Base-by-base conservation (phyloP, 2,113 vertebrate species). In the Bettongia penicillata region DNA sequence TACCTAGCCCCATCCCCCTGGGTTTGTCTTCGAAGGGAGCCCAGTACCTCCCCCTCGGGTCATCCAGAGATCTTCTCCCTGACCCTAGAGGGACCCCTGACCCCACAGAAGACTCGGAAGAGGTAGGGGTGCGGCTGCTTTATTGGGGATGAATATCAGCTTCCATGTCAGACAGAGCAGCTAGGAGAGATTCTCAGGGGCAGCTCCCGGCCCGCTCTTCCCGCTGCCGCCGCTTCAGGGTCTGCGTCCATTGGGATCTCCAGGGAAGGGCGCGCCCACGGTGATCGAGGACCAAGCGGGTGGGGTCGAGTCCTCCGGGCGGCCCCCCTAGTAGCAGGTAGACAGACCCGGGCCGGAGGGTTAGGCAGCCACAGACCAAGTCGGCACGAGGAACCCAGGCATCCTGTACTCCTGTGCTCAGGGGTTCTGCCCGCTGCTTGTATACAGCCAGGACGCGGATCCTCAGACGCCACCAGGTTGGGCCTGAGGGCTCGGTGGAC, bases 181-280 rank as follows among this genome's bases (percentile, higher is more conserved):
- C 7, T 49, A 91, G 57, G 89, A 16, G 5, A 43, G 28, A 16
- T 37, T 16, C 4, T 0, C 9, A 16, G 8, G 23, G 91, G 97
- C 99, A 99, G 94, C 99, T 98, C 1, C 99, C 99, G 3, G 97
- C 98, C 23, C 97, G 99, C 98, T 99, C 99, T 97, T 99, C 99
- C 55, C 98, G 99, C 92, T 99, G 98, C 97, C 99, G 99, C 91
- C 98, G 98, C 96, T 99, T 98, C 92, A 99, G 98, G 89, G 99
- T 99, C 95, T 98, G 98, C 93, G 98, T 99, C 99, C 99, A 99
- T 97, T 98, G 99, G 91, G 99, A 99, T 98, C 99, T 99, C 99
- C 99, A 99, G 96, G 99, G 99, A 92, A 99, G 98, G 31, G 99
- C 99, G 93, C 99, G 98, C 28, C 99, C 99, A 89, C 98, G 99